Conservation (phyloP, 2,888 invertebrate species). For the Tenthredo distinguenda region DNA sequence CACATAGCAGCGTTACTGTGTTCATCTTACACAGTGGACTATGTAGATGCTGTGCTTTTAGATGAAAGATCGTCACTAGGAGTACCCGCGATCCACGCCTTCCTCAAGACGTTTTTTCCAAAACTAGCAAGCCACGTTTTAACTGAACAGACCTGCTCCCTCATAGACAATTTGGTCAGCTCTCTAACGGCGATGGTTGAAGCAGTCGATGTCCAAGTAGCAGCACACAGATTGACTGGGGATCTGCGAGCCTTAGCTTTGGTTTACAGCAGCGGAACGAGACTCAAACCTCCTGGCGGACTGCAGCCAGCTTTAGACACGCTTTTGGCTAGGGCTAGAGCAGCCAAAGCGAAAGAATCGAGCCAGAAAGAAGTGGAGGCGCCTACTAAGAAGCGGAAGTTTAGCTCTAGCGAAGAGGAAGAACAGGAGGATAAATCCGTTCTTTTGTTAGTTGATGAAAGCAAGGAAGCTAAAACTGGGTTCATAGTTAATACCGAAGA, state of each 20-base stretch:
- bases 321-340: constrained; percentile 71
- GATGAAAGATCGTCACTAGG: constrained; percentile 93
- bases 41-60: constrained; percentile 92
- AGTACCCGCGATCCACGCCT: constrained; percentile 91
- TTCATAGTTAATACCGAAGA: constrained; percentile 9
- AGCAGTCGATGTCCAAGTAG: constrained; percentile 79
- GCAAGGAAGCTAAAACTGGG: constrained; percentile 55
- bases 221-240: constrained; percentile 80
- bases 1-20: constrained; percentile 90
- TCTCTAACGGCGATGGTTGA: constrained; percentile 80
- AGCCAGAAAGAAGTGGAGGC: constrained; percentile 70
- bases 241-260: constrained; percentile 82
- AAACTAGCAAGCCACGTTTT: constrained; percentile 87
- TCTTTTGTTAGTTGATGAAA: constrained; percentile 63
- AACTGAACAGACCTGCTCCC: constrained; percentile 82
- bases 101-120: constrained; percentile 93
- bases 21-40: constrained; percentile 92
- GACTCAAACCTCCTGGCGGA: constrained; percentile 73
- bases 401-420: constrained; percentile 66
- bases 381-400: constrained; percentile 75
- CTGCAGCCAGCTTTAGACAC: constrained; percentile 73
- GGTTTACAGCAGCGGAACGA: constrained; percentile 79
- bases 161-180: constrained; percentile 83
- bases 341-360: constrained; percentile 68
- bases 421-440: constrained; percentile 61